A percentile compares a stretch with the other conserved stretches of the same genome.
Conservation (phyloP, 2,888 invertebrate genomes). For the Tholera decimalis region DNA sequence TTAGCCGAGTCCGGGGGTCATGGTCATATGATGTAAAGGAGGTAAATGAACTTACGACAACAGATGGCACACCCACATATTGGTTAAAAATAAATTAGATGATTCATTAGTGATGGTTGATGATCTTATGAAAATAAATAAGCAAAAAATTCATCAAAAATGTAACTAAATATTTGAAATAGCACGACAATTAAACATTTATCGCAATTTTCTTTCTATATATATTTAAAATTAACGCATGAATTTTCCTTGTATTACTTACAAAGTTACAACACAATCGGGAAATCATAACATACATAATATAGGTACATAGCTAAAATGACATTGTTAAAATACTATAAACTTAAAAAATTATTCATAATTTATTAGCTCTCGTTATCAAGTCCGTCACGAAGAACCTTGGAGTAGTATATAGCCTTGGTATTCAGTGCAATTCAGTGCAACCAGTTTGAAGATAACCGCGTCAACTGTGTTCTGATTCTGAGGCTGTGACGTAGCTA, state of each 20-base stretch:
- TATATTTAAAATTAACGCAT: neutral
- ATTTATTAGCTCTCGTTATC: slow-evolving; percentile 41
- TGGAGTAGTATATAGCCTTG: slow-evolving; percentile 29
- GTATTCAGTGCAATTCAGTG: slow-evolving; percentile 19
- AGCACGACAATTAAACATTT: neutral
- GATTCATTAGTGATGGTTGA: neutral
- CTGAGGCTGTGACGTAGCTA: slow-evolving; percentile 14
- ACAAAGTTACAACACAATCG: neutral
- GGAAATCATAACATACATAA: slow-evolving; percentile 1
- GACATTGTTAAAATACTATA: neutral
- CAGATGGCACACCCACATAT: neutral
- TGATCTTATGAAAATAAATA: too few relatives aligned
- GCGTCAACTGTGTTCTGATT: slow-evolving; percentile 1
- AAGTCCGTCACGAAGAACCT: slow-evolving; percentile 33
- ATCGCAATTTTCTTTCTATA: neutral
- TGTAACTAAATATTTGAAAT: too few relatives aligned
- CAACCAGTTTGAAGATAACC: slow-evolving; percentile 14
- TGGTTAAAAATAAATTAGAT: neutral
- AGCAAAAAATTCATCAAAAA: too few relatives aligned
- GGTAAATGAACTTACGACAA: slow-evolving; percentile 18
- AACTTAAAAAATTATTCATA: slow-evolving; percentile 12
- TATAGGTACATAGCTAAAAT: neutral
- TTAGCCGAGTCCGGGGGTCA: neutral
- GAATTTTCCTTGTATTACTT: neutral
- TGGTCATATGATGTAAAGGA: slow-evolving; percentile 15